Evolutionary conservation across 2,797 vertebrate genomes (phyloP), one percentile per base, ranked within the genome.

Genomic region (Numenius phaeopus): DNA sequence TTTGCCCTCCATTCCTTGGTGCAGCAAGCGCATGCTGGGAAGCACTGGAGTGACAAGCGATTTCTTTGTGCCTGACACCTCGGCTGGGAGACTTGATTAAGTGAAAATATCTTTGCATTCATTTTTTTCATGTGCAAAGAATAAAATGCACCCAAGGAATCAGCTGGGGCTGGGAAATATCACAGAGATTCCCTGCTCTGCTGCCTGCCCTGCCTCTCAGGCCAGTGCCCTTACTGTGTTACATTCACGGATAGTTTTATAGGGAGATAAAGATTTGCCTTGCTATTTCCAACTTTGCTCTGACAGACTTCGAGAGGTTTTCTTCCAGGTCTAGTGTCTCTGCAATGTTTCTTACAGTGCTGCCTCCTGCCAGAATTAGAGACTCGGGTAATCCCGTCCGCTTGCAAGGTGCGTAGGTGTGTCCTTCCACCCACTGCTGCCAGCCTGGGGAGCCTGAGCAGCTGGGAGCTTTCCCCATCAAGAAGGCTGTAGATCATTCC

Each of bases 31-130:
- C 96, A 83, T 81, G 91, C 98, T 98, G 97, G 91, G 90, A 96
- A 98, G 96, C 78, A 90, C 30, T 95, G 94, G 97, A 98, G 94
- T 98, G 98, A 98, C 98, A 98, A 96, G 97, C 1, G 85, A 97
- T 97, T 97, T 98, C 95, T 98, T 94, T 93, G 59, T 80, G 95
- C 97, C 97, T 98, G 98, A 98, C 97, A 97, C 96, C 85, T 97
- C 1, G 23, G 94, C 64, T 37, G 59, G 79, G 88, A 98, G 94
- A 93, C 96, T 96, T 98, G 97, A 98, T 98, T 97, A 98, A 98
- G 97, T 94, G 96, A 97, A 98, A 97, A 98, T 97, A 98, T 90
- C 94, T 96, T 97, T 97, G 91, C 83, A 91, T 97, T 97, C 87
- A 59, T 64, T 92, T 98, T 66, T 58, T 97, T 97, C 90, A 91